Evolutionary conservation across 1,140 invertebrate species (phyloP).

Genomic region (Alviniconcha marisindica): DNA sequence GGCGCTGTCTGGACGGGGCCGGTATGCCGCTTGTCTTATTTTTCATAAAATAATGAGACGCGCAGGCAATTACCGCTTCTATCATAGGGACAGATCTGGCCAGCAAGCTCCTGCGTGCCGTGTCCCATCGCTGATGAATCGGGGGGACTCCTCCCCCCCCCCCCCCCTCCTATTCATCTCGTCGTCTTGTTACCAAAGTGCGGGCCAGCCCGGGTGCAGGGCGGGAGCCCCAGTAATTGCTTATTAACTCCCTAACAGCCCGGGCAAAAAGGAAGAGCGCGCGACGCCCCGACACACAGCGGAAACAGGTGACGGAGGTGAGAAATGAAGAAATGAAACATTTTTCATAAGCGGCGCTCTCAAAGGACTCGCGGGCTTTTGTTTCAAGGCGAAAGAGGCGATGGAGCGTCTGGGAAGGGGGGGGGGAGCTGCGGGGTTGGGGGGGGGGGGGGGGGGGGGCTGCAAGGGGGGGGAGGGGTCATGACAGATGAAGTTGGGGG

Average conservation of each 20-base stretch:
- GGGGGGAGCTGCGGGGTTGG: neutral
- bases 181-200: neutral
- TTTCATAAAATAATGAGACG: conserved; percentile 25
- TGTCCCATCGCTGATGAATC: neutral
- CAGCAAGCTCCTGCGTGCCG: neutral
- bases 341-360: neutral
- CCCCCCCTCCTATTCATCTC: conserved; percentile 1
- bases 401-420: neutral
- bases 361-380: no score
- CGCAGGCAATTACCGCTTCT: neutral
- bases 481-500: neutral
- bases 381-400: no score
- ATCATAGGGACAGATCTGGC: neutral
- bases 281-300: neutral
- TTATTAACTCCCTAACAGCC: conserved; percentile 27
- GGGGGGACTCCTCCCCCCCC: neutral
- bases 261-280: neutral
- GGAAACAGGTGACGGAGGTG: conserved; percentile 7
- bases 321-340: conserved; percentile 5
- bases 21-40: conserved; percentile 17
- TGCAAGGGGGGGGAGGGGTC: neutral
- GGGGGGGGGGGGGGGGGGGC: neutral
- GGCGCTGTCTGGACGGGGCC: no score
- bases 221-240: conserved; percentile 4
- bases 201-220: neutral